Base-by-base conservation (phyloP, 2,888 invertebrate species). In the Ernsta delagoae region DNA sequence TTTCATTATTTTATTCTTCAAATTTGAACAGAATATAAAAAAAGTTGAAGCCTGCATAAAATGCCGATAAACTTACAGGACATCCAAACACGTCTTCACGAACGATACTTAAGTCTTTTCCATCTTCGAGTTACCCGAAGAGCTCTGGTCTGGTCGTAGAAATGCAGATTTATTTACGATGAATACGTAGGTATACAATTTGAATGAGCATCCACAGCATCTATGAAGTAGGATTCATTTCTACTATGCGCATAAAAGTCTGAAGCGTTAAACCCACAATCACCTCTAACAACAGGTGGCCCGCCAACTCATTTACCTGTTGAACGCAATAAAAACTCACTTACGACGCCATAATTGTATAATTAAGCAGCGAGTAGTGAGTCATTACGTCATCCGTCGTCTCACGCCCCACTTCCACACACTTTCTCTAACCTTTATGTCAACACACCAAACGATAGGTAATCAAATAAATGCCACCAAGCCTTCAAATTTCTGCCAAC, bases 391-490 rank as follows among this genome's bases (percentile, higher is more conserved):
- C 62, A 68, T 31, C 9, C 24, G 68, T 39, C 68, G 68, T 69
- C 68, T 69, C 68, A 69, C 68, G 62, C 62, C 68, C 68, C 68
- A 69, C 68, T 69, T 69, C 48, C 36, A 39, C 34, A 50, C 63
- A 63, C 68, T 69, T 69, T 69, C 68, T 69, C 68, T 69, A 69
- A 69, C 68, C 68, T 69, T 69, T 69, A 62, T 62, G 62, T 69
- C 56, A 68, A 69, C 39, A 69, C 56, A 59, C 63, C 39, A 50
- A 62, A 54, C 39, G 48, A 69, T 48, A 43, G 43, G 43, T 43
- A 43, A 50, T 34, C 56, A 31, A 34, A 56, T 56, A 68, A 69
- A 69, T 62, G 63, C 63, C 59, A 63, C 50, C 62, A 48, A 62
- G 41, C 24, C 59, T 57, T 61, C 45, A 62, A 43, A 57, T 62